These are phyloP conservation scores for Marmota flaviventris DNA, from an alignment of 2,113 vertebrate species.

Conservation along the genomic window DNA sequence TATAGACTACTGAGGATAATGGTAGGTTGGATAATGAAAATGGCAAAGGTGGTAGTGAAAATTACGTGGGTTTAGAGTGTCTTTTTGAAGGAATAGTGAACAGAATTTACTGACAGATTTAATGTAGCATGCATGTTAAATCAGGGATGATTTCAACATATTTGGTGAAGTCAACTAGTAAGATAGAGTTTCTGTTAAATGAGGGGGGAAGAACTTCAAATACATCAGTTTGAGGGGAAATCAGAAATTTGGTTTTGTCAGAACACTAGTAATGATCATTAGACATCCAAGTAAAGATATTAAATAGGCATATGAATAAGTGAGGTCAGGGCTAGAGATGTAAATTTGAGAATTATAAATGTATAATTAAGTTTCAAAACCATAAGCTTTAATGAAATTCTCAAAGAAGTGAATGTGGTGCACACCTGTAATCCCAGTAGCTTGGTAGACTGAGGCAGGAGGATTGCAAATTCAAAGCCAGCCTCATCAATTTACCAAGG, in stretches of 20 bases:
- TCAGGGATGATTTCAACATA: not conserved
- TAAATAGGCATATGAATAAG: not conserved
- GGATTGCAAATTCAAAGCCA: too few species aligned
- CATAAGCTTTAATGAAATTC: not conserved
- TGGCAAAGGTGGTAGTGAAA: not conserved
- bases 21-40: not conserved
- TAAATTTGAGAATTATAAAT: not conserved
- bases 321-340: not conserved
- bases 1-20: not conserved
- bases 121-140: not conserved
- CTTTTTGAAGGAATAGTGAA: not conserved
- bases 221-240: not conserved
- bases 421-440: too few species aligned
- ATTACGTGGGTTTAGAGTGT: not conserved
- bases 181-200: not conserved
- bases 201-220: not conserved
- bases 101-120: not conserved
- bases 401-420: not conserved
- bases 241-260: not conserved
- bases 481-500: too few species aligned
- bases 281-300: not conserved
- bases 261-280: not conserved
- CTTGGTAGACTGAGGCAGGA: too few species aligned
- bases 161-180: not conserved
- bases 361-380: too few species aligned